A percentile compares a stretch with the other conserved stretches of the same genome.
Evolutionary conservation across 2,888 invertebrate genomes (phyloP).

Genomic region (Sinhomidia bicolor): DNA sequence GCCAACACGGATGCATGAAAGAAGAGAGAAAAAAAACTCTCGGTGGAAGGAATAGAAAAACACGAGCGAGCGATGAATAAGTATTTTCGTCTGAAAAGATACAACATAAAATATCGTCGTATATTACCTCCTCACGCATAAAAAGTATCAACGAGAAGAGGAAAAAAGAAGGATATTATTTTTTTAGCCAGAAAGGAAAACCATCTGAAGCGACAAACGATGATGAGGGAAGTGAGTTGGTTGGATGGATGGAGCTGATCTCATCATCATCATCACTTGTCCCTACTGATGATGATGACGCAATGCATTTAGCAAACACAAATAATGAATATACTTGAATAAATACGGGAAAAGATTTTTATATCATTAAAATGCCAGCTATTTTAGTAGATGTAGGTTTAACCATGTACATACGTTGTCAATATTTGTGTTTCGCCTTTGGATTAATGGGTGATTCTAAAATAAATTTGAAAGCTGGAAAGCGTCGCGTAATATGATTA

Average conservation of each 20-base stretch:
- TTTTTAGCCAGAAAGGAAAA: neutral
- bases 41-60: neutral
- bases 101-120: slow-evolving; percentile 34
- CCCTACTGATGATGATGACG: slow-evolving; percentile 5
- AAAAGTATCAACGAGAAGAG: neutral
- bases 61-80: slow-evolving; percentile 23
- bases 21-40: slow-evolving; percentile 28
- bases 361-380: too few species aligned
- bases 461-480: too few species aligned
- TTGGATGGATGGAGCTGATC: slow-evolving; percentile 8
- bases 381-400: too few species aligned
- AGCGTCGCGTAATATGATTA: too few species aligned
- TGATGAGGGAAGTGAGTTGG: neutral
- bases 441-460: too few species aligned
- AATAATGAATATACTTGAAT: slow-evolving; percentile 23
- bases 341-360: too few species aligned
- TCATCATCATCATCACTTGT: slow-evolving; percentile 17
- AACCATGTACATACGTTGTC: too few species aligned
- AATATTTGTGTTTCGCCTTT: too few species aligned
- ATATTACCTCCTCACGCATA: slow-evolving; percentile 17
- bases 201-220: neutral
- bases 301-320: neutral
- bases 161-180: neutral
- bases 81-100: slow-evolving; percentile 9
- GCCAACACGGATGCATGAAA: slow-evolving; percentile 58